Percentiles rank a stretch among this genome's conserved stretches.
phyloP scores from a whole-genome alignment of 2,113 vertebrate species.

The Grantiella picta region DNA sequence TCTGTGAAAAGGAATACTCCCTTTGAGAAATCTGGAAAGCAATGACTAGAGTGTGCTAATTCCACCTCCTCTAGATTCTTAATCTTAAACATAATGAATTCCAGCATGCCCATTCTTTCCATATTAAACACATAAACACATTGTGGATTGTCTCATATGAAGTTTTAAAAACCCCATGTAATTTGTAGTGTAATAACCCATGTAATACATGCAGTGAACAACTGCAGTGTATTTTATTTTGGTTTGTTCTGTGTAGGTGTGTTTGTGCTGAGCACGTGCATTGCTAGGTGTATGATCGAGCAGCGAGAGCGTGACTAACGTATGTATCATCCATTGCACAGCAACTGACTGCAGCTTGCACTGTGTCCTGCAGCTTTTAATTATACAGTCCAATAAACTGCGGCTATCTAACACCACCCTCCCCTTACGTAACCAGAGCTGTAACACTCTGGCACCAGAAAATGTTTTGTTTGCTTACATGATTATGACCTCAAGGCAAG shows the following conservation, averaged over 20 bases:
- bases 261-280: not conserved
- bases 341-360: not conserved
- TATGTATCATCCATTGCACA: not conserved
- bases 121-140: not conserved
- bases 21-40: not conserved
- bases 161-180: rapidly evolving
- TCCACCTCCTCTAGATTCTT: not conserved
- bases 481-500: conserved; percentile 18
- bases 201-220: not conserved
- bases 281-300: too few relatives aligned
- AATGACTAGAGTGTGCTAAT: not conserved
- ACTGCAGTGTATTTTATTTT: not conserved
- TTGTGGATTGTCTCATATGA: not conserved
- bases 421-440: not conserved
- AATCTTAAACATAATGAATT: not conserved
- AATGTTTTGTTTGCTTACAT: conserved; percentile 32
- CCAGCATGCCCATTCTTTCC: not conserved
- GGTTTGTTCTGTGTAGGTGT: not conserved
- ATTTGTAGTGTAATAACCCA: too few relatives aligned
- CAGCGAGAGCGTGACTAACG: not conserved
- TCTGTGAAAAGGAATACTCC: not conserved
- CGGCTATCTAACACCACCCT: conserved; percentile 6
- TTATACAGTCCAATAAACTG: conserved; percentile 10
- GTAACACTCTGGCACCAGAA: conserved; percentile 1
- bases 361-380: not conserved